A percentile compares a stretch with the other conserved stretches of the same genome.
Evolutionary conservation across 2,888 invertebrate species (phyloP).

Genomic region (Cephonodes hylas): DNA sequence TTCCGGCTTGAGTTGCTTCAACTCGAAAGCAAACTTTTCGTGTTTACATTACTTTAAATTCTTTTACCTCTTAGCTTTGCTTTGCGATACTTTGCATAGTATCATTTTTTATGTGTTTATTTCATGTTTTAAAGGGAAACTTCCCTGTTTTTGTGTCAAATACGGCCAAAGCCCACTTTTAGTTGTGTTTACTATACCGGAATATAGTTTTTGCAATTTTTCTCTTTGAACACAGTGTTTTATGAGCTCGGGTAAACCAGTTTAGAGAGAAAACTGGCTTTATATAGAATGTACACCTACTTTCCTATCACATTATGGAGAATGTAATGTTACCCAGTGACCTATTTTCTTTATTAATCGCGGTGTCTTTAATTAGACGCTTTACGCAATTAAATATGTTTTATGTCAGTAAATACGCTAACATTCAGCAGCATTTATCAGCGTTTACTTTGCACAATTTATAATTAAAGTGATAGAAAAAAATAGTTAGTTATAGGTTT

Average conservation of each 20-base stretch:
- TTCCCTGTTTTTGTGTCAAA: background rate
- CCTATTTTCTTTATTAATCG: background rate
- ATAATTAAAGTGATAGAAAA: too few relatives aligned
- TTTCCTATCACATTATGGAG: background rate
- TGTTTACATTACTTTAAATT: conserved; percentile 77
- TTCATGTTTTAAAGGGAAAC: conserved; percentile 42
- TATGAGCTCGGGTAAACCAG: background rate
- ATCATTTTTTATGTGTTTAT: conserved; percentile 56
- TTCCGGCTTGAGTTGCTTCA: conserved; percentile 71
- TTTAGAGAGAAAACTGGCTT: background rate
- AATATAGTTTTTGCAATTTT: conserved; percentile 33
- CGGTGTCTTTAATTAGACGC: background rate
- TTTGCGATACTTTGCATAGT: conserved; percentile 62
- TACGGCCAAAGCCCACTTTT: background rate
- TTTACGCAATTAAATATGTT: too few relatives aligned
- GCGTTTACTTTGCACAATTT: too few relatives aligned
- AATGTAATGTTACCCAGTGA: background rate
- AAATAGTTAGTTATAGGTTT: too few relatives aligned
- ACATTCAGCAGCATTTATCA: background rate
- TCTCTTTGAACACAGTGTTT: background rate
- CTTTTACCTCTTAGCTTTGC: conserved; percentile 70
- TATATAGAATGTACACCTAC: background rate
- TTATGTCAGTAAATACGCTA: background rate
- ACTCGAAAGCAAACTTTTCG: conserved; percentile 77
- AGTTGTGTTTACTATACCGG: background rate